Percentiles rank a stretch among this genome's conserved stretches.
phyloP scores from a whole-genome alignment of 2,888 invertebrate species.

The Linnaemya tessellans region DNA sequence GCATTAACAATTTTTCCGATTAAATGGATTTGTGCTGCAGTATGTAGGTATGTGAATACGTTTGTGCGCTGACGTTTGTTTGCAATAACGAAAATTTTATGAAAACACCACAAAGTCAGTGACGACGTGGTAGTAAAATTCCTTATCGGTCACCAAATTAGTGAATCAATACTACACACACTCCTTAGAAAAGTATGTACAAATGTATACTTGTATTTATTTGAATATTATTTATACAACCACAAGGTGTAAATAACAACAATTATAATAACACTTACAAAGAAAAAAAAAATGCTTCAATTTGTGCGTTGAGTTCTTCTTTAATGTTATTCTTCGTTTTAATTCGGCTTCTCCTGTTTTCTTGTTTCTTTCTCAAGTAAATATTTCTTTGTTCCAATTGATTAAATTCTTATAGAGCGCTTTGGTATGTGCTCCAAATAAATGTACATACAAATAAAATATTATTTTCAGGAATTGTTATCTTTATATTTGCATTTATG shows the following conservation, averaged over 20 bases:
- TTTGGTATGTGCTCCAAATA: neutral
- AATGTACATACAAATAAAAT: neutral
- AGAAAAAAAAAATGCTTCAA: constrained; percentile 41
- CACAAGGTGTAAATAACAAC: constrained; percentile 36
- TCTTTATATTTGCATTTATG: constrained; percentile 9
- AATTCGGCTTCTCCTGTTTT: constrained; percentile 3
- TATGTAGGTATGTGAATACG: neutral
- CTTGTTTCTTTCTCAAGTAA: neutral
- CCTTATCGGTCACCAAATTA: constrained; percentile 19
- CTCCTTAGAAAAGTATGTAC: neutral
- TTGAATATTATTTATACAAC: neutral
- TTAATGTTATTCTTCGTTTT: constrained; percentile 9
- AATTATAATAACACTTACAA: neutral
- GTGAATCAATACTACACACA: neutral
- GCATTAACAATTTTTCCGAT: constrained; percentile 55
- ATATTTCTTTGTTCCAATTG: constrained; percentile 30
- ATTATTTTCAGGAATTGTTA: constrained; percentile 33
- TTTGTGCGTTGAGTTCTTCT: constrained; percentile 57
- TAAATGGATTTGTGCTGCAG: constrained; percentile 40
- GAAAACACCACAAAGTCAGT: neutral
- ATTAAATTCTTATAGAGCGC: constrained; percentile 11
- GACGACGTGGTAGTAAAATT: constrained; percentile 20
- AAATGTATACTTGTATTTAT: neutral
- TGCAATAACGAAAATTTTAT: constrained; percentile 18
- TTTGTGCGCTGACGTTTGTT: constrained; percentile 16